Evolutionary conservation across 2,797 vertebrate genomes (phyloP), one percentile per base, ranked within the genome.

Genomic region (Channa striata): DNA sequence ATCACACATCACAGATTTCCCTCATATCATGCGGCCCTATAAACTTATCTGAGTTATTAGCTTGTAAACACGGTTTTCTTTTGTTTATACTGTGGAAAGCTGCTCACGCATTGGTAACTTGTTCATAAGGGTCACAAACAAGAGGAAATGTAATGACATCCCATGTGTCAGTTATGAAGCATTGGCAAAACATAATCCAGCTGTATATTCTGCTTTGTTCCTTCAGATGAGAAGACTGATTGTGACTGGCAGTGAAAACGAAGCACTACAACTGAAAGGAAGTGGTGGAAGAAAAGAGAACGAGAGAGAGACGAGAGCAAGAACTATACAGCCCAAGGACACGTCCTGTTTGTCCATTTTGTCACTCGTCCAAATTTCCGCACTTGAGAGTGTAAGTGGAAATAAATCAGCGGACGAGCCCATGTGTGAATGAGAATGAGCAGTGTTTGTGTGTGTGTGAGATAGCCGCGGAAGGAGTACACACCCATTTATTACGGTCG

Each of bases 311-410:
- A 62, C 34, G 57, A 9, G 46, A 73, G 56, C 39, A n/a, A 43
- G 61, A 53, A 48, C 39, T 5, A 8, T 4, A 11, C 33, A n/a
- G 69, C 59, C 72, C 84, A 91, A 85, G 89, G 89, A 83, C 86
- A 70, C 2, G 61, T 90, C 77, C 81, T 87, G 50, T 80, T 86
- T 69, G 71, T 59, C 61, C 79, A 80, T 86, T 79, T 84, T 90
- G 91, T 90, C 83, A 74, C 74, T 48, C 56, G 65, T 89, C 88
- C 90, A 90, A 84, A 68, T 82, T 82, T 85, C 84, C 46, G 2
- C 87, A 72, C 85, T 89, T 71, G 50, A 80, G 74, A 75, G 78
- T n/a, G 37, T 75, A 76, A 85, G 82, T 84, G 84, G 80, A 65
- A 81, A 88, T 90, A 90, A 90, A 91, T 90, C 87, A 89, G 81